Conservation (phyloP, 2,888 invertebrate species). For the Bellardia pandia region DNA sequence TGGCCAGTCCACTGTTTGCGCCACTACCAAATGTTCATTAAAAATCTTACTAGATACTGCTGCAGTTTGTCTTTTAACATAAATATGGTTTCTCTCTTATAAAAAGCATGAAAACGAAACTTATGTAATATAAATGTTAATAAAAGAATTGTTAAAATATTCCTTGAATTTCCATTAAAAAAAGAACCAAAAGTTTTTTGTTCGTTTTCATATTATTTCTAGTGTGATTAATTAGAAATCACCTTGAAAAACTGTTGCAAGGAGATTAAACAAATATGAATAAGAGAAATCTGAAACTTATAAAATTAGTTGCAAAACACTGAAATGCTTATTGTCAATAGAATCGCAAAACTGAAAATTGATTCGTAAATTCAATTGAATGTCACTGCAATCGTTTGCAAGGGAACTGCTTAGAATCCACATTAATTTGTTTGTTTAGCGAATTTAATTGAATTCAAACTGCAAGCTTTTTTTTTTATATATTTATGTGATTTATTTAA, state of each 20-base stretch:
- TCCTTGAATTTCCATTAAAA: not conserved
- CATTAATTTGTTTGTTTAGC: no score
- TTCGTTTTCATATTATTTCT: not conserved
- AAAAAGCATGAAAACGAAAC: slow-evolving; percentile 4
- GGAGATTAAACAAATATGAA: no score
- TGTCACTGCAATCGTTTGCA: no score
- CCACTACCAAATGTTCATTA: not conserved
- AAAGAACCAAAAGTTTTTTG: not conserved
- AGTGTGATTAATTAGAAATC: not conserved
- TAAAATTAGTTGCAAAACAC: no score
- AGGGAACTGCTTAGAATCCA: no score
- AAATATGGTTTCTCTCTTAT: not conserved
- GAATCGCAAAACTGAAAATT: no score
- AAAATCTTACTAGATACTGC: not conserved
- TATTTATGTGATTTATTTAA: no score
- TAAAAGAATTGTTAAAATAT: slow-evolving; percentile 1
- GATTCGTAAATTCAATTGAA: no score
- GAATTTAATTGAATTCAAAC: no score
- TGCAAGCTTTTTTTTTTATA: no score
- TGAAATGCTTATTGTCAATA: no score
- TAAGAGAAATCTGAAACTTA: no score
- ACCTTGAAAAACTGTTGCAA: not conserved
- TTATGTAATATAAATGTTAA: slow-evolving; percentile 6
- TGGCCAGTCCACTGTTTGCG: not conserved
- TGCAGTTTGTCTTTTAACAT: slow-evolving; percentile 1